Base-by-base conservation (phyloP, 1,140 invertebrate species). In the Drosophila funebris region DNA sequence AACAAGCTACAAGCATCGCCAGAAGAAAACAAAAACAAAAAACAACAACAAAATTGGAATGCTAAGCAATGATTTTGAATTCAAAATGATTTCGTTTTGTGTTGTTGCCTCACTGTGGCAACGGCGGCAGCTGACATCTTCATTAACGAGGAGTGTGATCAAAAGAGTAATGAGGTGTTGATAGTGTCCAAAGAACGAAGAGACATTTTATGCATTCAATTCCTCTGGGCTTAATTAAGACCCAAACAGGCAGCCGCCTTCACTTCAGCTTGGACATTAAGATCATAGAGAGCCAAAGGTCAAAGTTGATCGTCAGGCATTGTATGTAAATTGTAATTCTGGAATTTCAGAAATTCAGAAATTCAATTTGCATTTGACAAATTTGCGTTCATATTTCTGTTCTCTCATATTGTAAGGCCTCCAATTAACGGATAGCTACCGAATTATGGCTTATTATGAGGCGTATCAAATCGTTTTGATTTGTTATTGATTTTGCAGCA, bases 81-180 rank as follows among this genome's bases (percentile, higher is more conserved):
- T 78, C 68, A 76, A 72, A 88, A 76, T 69, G 68, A 67, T 63
- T 81, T 78, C 60, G 63, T 71, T 61, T 78, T 77, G 73, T 56
- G 62, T 41, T 41, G 39, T 18, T 41, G 39, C 39, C 14, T 9
- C 39, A 41, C 39, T 16, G 13, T 41, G 39, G 16, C 16, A 46
- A 72, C 76, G 37, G 67, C 80, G 53, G 74, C 60, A 33, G 60
- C 73, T 89, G 84, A 89, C 84, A 89, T 85, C 85, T 89, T 84
- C 85, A 89, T 89, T 90, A 89, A 89, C 84, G 84, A 89, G 79
- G 84, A 82, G 73, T 72, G 83, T 89, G 83, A 90, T 90, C 84
- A 82, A 80, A 80, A 87, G 89, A 90, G 89, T 90, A 90, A 90
- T 90, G 89, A 90, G 84, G 89, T 90, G 89, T 90, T 90, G 89